phyloP scores from a whole-genome alignment of 2,797 vertebrate species.

The Falco berigora region DNA sequence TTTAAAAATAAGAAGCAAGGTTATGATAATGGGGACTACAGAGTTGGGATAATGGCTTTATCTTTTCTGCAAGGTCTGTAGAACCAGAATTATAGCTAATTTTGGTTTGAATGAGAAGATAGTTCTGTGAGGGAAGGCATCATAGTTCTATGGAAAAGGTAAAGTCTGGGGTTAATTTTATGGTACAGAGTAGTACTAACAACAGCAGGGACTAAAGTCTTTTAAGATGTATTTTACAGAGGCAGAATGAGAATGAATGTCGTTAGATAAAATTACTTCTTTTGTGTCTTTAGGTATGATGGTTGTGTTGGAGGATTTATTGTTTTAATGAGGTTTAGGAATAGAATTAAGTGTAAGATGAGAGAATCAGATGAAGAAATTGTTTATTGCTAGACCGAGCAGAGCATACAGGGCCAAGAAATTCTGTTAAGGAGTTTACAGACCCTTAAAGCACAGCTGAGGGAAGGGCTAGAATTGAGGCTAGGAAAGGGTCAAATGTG shows the following conservation, averaged over 20 bases:
- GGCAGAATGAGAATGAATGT: not conserved
- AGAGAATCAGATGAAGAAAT: not conserved
- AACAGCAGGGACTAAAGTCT: not conserved
- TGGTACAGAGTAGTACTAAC: not conserved
- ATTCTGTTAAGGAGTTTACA: not conserved
- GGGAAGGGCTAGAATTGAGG: not conserved
- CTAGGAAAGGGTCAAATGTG: not conserved
- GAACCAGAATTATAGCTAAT: not conserved
- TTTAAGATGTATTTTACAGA: not conserved
- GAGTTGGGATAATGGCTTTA: not conserved
- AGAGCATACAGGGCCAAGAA: not conserved
- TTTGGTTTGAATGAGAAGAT: not conserved
- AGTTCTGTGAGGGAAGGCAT: not conserved
- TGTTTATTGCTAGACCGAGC: not conserved
- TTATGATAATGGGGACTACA: not conserved
- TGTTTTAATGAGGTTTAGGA: not conserved
- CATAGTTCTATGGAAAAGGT: not conserved
- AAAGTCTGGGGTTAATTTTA: not conserved
- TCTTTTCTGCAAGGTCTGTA: not conserved
- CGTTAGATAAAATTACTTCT: not conserved
- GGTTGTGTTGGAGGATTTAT: not conserved
- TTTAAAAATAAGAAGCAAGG: not conserved
- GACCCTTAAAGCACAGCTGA: not conserved
- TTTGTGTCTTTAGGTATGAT: not conserved
- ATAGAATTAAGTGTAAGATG: not conserved